Conservation (phyloP, 1,140 invertebrate species). For the Drosophila bipectinata region DNA sequence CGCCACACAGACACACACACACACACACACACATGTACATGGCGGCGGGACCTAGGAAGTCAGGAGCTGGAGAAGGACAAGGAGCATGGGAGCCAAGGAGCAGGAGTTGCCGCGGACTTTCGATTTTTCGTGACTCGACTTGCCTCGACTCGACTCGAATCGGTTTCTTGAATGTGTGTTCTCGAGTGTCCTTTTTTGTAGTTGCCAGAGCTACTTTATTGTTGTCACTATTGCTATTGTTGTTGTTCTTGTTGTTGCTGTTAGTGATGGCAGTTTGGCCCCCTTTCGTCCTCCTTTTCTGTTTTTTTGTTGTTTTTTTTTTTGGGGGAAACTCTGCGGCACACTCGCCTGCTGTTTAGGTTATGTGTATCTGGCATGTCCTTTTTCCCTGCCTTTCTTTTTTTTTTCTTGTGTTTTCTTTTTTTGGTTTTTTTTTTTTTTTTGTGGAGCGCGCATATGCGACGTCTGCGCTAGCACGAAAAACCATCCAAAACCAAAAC, state of each 20-base stretch:
- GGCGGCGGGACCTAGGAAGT: not conserved
- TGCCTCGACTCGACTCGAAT: slow-evolving; percentile 4
- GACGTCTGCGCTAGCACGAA: slow-evolving; percentile 69
- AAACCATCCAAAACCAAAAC: slow-evolving; percentile 50
- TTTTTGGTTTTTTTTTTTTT: slow-evolving; percentile 5
- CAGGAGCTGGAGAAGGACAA: not conserved
- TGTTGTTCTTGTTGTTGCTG: slow-evolving; percentile 14
- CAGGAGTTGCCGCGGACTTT: slow-evolving; percentile 50
- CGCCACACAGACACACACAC: slow-evolving; percentile 3
- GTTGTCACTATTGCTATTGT: not conserved
- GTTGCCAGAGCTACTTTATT: not conserved
- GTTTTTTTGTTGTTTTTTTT: not conserved
- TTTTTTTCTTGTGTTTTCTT: slow-evolving; percentile 49
- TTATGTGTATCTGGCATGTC: slow-evolving; percentile 70
- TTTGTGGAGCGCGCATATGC: slow-evolving; percentile 68
- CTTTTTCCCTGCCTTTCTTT: slow-evolving; percentile 57
- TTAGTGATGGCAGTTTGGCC: slow-evolving; percentile 12
- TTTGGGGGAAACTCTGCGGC: slow-evolving; percentile 32
- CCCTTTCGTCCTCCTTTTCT: not conserved
- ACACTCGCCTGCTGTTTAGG: slow-evolving; percentile 59
- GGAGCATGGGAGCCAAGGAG: not conserved
- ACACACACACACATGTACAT: not conserved
- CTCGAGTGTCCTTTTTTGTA: slow-evolving; percentile 54
- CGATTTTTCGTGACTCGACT: slow-evolving; percentile 66
- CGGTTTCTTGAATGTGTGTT: slow-evolving; percentile 29